These are phyloP conservation scores for Drosophila anomelani DNA, from an alignment of 2,888 invertebrate genomes.

Conservation along the genomic window DNA sequence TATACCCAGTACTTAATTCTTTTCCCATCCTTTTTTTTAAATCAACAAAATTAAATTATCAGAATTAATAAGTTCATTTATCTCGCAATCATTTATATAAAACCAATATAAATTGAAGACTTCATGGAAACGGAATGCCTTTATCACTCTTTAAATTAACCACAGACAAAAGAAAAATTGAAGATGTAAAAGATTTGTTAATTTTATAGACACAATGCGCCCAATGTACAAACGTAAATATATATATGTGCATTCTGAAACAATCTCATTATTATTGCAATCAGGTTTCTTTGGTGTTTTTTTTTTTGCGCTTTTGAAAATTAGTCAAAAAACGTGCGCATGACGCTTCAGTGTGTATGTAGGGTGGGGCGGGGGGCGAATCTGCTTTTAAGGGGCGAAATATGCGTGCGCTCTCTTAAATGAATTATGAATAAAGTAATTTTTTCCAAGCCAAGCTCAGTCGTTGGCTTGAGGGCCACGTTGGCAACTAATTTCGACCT, in stretches of 20 bases:
- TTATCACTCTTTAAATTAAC: slow-evolving; percentile 3
- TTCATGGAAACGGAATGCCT: background rate
- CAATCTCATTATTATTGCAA: slow-evolving; percentile 68
- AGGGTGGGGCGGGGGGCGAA: slow-evolving; percentile 10
- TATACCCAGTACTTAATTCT: too few species aligned
- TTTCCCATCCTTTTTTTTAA: background rate
- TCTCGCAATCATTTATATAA: background rate
- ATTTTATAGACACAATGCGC: slow-evolving; percentile 13
- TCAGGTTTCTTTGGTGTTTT: slow-evolving; percentile 49
- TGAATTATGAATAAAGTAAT: slow-evolving; percentile 78
- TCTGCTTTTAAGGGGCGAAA: slow-evolving; percentile 17
- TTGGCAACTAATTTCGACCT: slow-evolving; percentile 77
- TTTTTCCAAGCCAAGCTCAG: slow-evolving; percentile 25
- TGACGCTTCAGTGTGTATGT: slow-evolving; percentile 25
- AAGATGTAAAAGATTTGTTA: slow-evolving; percentile 16
- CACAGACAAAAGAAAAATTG: slow-evolving; percentile 1
- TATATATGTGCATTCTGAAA: slow-evolving; percentile 48
- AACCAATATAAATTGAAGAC: slow-evolving; percentile 6
- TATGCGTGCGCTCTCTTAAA: slow-evolving; percentile 63
- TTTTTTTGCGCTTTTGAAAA: slow-evolving; percentile 28
- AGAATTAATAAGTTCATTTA: slow-evolving; percentile 5
- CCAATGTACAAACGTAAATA: slow-evolving; percentile 1
- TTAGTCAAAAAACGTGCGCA: slow-evolving; percentile 53
- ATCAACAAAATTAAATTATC: slow-evolving; percentile 3
- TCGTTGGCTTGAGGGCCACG: slow-evolving; percentile 71